Evolutionary conservation across 2,888 invertebrate species (phyloP).

Genomic region (Scelioninae gen. 1): DNA sequence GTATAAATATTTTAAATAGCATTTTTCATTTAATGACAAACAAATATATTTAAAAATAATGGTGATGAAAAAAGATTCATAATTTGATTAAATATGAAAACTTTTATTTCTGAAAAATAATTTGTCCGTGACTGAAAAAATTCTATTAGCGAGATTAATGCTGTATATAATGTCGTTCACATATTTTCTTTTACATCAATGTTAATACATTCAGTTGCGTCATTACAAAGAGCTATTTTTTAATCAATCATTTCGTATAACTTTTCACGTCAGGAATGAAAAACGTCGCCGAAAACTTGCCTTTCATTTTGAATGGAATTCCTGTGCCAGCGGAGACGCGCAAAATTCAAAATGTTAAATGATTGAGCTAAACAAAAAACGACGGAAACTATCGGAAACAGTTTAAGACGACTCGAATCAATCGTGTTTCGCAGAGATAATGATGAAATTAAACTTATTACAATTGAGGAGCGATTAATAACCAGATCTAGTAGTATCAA

Average conservation of each 20-base stretch:
- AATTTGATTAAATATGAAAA: no score
- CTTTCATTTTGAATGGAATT: slow-evolving; percentile 20
- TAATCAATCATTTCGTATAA: slow-evolving; percentile 33
- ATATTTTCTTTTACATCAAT: slow-evolving; percentile 1
- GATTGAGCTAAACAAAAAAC: slow-evolving; percentile 22
- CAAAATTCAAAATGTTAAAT: slow-evolving; percentile 36
- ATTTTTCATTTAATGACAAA: no score
- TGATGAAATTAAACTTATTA: slow-evolving; percentile 37
- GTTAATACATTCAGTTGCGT: slow-evolving; percentile 27
- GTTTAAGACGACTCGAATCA: slow-evolving; percentile 39
- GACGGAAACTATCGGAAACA: slow-evolving; percentile 44
- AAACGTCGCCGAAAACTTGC: slow-evolving; percentile 22
- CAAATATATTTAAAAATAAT: no score
- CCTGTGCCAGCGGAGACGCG: slow-evolving; percentile 14
- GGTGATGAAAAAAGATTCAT: no score
- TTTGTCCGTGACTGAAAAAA: no score
- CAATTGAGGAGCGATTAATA: slow-evolving; percentile 40
- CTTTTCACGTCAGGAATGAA: slow-evolving; percentile 35
- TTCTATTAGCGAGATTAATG: not conserved
- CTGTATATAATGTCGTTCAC: not conserved
- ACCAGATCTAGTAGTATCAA: slow-evolving; percentile 26
- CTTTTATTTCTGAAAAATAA: no score
- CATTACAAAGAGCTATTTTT: slow-evolving; percentile 26
- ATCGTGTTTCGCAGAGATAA: slow-evolving; percentile 20
- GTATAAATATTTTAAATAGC: no score